phyloP scores from a whole-genome alignment of 2,888 invertebrate genomes.

The Lagria hirta region DNA sequence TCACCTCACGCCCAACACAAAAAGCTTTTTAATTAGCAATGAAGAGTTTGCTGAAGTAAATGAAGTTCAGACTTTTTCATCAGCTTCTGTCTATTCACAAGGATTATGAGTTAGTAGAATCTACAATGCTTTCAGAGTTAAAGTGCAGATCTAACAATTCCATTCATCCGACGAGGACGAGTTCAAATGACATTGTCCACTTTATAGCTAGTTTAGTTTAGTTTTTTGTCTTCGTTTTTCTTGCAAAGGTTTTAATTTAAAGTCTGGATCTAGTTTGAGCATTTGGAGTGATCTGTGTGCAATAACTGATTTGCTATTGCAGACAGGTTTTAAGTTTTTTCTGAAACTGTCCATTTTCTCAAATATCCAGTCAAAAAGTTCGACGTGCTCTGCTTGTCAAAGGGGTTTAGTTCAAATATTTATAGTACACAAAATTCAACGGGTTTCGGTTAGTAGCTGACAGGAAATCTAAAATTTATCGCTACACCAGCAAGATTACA shows the following conservation, averaged over 20 bases:
- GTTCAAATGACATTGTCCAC: too few relatives aligned
- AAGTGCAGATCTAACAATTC: conserved; percentile 30
- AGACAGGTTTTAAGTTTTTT: conserved; percentile 43
- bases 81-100: conserved; percentile 28
- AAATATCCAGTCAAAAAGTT: conserved; percentile 46
- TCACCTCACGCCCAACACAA: conserved; percentile 14
- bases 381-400: conserved; percentile 38
- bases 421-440: conserved; percentile 36
- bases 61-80: conserved; percentile 28
- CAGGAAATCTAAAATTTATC: conserved; percentile 39
- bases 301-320: conserved; percentile 42
- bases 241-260: too few relatives aligned
- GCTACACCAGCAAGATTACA: too few relatives aligned
- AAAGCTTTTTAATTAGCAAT: conserved; percentile 27
- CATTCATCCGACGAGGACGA: conserved; percentile 25
- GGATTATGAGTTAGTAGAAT: conserved; percentile 29
- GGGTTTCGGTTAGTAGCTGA: conserved; percentile 37
- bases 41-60: conserved; percentile 29
- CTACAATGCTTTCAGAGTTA: conserved; percentile 12
- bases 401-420: conserved; percentile 35
- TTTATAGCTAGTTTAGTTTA: not conserved
- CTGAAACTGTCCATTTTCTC: conserved; percentile 47
- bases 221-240: too few relatives aligned
- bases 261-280: too few relatives aligned
- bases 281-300: conserved; percentile 24